Evolutionary conservation across 2,888 invertebrate species (phyloP).

Genomic region (Andrena trimmerana): DNA sequence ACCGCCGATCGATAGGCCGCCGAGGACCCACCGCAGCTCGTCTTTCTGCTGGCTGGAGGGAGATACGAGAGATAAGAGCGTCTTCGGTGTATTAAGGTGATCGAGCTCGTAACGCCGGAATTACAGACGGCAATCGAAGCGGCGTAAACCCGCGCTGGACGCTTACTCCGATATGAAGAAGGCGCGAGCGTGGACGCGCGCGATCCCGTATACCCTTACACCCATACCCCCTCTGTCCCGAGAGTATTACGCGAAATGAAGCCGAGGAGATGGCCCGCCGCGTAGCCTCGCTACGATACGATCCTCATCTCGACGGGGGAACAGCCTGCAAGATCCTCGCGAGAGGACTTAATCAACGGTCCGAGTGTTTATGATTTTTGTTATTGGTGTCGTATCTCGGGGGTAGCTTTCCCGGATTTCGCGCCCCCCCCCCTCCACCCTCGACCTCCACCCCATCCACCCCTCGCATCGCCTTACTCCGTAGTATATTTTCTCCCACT

Average conservation of each 20-base stretch:
- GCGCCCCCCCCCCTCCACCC: slow-evolving; percentile 50
- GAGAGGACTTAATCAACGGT: slow-evolving; percentile 84
- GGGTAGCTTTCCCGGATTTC: slow-evolving; percentile 65
- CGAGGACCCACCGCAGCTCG: background rate
- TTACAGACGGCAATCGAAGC: slow-evolving; percentile 73
- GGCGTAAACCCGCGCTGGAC: slow-evolving; percentile 71
- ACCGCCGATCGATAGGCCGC: background rate
- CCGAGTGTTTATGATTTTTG: slow-evolving; percentile 85
- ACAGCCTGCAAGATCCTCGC: slow-evolving; percentile 70
- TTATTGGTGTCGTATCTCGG: slow-evolving; percentile 83
- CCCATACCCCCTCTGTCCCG: slow-evolving; percentile 63
- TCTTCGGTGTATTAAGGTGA: slow-evolving; percentile 67
- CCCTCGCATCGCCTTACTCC: background rate
- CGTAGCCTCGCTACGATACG: slow-evolving; percentile 68
- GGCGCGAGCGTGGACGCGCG: slow-evolving; percentile 19
- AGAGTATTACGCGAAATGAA: slow-evolving; percentile 80
- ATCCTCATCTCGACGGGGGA: slow-evolving; percentile 71
- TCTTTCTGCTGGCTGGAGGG: background rate
- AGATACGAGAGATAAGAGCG: slow-evolving; percentile 30
- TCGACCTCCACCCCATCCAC: slow-evolving; percentile 1
- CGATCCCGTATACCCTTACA: slow-evolving; percentile 37
- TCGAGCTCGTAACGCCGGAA: slow-evolving; percentile 72
- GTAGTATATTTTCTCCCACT: slow-evolving; percentile 32
- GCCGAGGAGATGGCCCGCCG: slow-evolving; percentile 72
- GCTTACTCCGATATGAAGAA: slow-evolving; percentile 44